Evolutionary conservation across 2,797 vertebrate species (phyloP).

Genomic region (Lagocephalus sceleratus): DNA sequence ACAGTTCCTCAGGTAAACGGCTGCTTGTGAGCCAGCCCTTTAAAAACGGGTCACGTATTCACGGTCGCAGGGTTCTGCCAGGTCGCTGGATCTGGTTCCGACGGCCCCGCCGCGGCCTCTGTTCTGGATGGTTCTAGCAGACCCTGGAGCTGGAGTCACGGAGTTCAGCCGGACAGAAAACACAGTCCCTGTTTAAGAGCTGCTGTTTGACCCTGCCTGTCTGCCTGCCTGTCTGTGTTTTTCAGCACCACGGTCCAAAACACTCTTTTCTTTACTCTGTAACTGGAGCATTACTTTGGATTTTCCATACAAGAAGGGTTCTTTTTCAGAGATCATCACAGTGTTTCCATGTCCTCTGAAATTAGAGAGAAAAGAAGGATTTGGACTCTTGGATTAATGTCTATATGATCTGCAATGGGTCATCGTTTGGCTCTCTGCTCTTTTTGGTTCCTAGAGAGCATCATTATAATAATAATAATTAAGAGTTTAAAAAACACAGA

Average conservation of each 20-base stretch:
- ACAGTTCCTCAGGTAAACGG: not conserved
- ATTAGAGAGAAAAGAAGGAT: slow-evolving; percentile 37
- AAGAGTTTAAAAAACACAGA: slow-evolving; percentile 40
- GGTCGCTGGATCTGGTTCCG: slow-evolving; percentile 27
- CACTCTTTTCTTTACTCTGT: slow-evolving; percentile 62
- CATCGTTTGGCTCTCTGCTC: slow-evolving; percentile 12
- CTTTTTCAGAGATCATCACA: slow-evolving; percentile 22
- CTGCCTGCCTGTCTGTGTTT: slow-evolving; percentile 70
- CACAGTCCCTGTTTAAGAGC: slow-evolving; percentile 63
- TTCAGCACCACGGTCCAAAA: slow-evolving; percentile 68
- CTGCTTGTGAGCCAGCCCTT: not conserved
- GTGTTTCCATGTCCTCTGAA: slow-evolving; percentile 47
- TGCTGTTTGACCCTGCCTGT: slow-evolving; percentile 48
- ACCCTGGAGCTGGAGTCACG: slow-evolving; percentile 55
- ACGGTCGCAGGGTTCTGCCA: no score
- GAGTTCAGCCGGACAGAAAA: slow-evolving; percentile 66
- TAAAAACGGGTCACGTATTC: not conserved
- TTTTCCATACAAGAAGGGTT: slow-evolving; percentile 52
- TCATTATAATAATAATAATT: slow-evolving; percentile 49
- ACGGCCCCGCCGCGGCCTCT: slow-evolving; percentile 30
- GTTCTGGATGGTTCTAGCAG: slow-evolving; percentile 62
- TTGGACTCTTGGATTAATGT: slow-evolving; percentile 24
- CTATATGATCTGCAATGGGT: no score
- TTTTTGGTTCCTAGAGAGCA: slow-evolving; percentile 30
- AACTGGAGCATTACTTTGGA: slow-evolving; percentile 64